Evolutionary conservation across 2,888 invertebrate species (phyloP).

Genomic region (Herminia tarsipennalis): DNA sequence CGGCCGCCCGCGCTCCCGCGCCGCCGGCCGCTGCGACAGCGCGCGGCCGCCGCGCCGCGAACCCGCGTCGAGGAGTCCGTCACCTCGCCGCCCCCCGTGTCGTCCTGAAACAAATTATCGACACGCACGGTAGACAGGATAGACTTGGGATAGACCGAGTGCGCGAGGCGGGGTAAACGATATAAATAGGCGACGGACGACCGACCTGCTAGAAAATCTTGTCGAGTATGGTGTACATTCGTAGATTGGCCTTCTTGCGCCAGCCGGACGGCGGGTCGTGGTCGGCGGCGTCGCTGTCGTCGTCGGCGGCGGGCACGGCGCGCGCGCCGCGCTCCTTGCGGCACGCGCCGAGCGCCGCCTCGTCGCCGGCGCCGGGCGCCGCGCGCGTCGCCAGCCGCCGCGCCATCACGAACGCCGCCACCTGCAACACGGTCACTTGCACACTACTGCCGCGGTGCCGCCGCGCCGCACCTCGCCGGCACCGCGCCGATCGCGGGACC

Average conservation of each 20-base stretch:
- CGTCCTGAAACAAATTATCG: constrained; percentile 45
- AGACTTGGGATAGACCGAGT: too few species aligned
- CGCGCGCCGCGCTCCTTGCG: constrained; percentile 29
- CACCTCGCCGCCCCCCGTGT: constrained; percentile 18
- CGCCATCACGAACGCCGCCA: constrained; percentile 74
- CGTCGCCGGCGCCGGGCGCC: constrained; percentile 37
- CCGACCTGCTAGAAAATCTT: constrained; percentile 83
- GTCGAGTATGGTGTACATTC: constrained; percentile 82
- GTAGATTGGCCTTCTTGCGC: constrained; percentile 77
- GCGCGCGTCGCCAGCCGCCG: constrained; percentile 51
- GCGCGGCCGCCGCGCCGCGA: constrained; percentile 67
- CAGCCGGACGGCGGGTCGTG: constrained; percentile 62
- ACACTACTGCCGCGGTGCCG: too few species aligned
- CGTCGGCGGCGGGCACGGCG: constrained; percentile 40
- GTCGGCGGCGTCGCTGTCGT: constrained; percentile 52
- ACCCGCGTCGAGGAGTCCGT: constrained; percentile 31
- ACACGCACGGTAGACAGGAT: too few species aligned
- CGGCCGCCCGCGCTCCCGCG: constrained; percentile 8
- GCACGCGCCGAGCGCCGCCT: constrained; percentile 52
- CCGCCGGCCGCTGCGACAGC: constrained; percentile 32
- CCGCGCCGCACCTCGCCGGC: too few species aligned
- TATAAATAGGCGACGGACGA: not conserved
- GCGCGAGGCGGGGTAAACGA: too few species aligned
- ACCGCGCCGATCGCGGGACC: not conserved
- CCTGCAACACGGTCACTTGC: constrained; percentile 42